These are phyloP conservation scores for Pangasius mekongensis DNA, from an alignment of 2,797 vertebrate species.

Conservation along the genomic window DNA sequence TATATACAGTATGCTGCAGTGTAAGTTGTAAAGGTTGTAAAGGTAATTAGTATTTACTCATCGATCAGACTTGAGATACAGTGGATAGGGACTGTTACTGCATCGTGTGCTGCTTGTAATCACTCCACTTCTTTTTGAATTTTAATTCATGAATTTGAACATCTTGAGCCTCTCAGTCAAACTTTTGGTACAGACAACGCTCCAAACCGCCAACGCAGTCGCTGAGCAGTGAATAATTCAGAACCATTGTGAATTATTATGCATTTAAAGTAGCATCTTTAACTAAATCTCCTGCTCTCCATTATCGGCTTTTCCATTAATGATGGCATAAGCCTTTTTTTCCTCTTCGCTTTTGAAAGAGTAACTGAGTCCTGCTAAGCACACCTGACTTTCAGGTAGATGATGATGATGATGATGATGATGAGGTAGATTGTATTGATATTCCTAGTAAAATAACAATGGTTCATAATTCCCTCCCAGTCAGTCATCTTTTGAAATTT, in stretches of 20 bases:
- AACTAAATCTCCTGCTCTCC: conserved; percentile 4
- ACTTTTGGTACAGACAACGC: neutral
- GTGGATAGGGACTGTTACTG: neutral
- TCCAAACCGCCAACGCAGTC: neutral
- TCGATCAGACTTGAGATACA: neutral
- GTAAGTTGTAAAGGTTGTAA: neutral
- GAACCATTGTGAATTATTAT: neutral
- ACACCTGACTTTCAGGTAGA: no score
- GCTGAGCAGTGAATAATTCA: neutral
- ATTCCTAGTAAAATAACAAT: neutral
- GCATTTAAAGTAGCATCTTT: conserved; percentile 14
- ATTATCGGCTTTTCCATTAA: neutral
- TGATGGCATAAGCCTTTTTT: neutral
- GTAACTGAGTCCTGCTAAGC: neutral
- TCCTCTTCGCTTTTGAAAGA: neutral
- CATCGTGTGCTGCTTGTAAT: neutral
- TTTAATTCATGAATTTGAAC: neutral
- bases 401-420: neutral
- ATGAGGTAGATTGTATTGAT: neutral
- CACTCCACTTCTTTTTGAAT: neutral
- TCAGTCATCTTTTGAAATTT: neutral
- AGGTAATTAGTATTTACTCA: neutral
- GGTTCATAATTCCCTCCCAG: neutral
- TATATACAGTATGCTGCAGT: neutral
- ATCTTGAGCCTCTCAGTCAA: neutral